A percentile compares a stretch with the other conserved stretches of the same genome.
phyloP scores from a whole-genome alignment of 2,888 invertebrate species.

The Cosmia pyralina region DNA sequence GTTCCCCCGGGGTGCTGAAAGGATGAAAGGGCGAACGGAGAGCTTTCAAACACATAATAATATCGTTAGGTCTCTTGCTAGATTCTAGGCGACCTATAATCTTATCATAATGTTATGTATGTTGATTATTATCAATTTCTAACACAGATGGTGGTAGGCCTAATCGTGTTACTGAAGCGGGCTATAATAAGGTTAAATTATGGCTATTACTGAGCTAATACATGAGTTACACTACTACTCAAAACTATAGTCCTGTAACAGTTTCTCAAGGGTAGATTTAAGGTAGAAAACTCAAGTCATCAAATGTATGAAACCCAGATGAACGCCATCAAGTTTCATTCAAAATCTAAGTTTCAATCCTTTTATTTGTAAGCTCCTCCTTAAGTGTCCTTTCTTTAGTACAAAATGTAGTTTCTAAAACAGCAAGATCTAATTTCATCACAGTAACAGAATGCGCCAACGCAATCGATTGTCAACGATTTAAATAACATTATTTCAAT shows the following conservation, averaged over 20 bases:
- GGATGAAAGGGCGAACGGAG: slow-evolving; percentile 10
- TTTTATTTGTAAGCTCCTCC: no score
- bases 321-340: neutral
- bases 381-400: neutral
- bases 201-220: neutral
- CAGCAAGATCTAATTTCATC: neutral
- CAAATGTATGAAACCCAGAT: neutral
- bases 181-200: neutral
- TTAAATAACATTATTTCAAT: slow-evolving; percentile 17
- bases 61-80: neutral
- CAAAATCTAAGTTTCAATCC: no score
- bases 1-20: slow-evolving; percentile 12
- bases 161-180: slow-evolving; percentile 2
- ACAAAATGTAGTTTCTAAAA: slow-evolving; percentile 8
- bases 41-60: slow-evolving; percentile 13
- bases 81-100: no score
- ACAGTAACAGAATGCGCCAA: neutral
- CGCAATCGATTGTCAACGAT: slow-evolving; percentile 1
- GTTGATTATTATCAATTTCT: neutral
- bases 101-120: neutral
- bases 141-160: neutral
- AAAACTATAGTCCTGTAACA: neutral
- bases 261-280: neutral
- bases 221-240: neutral
- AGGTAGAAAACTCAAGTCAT: neutral